These are phyloP conservation scores for Choreutis nemorana DNA, from an alignment of 2,888 invertebrate genomes.

Conservation along the genomic window DNA sequence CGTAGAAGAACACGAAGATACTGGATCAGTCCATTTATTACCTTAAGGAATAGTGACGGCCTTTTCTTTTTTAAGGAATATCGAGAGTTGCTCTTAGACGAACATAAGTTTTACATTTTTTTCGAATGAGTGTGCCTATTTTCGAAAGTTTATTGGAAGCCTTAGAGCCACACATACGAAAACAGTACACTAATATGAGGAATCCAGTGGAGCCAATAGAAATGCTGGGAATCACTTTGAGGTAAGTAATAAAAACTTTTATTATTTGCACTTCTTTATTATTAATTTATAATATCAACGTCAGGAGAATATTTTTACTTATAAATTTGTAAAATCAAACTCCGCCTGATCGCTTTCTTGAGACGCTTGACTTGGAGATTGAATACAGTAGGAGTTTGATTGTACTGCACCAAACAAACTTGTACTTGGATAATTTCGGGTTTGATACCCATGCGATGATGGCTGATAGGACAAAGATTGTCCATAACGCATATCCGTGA, in stretches of 20 bases:
- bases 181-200: slow-evolving; percentile 19
- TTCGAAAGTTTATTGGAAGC: slow-evolving; percentile 16
- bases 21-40: slow-evolving; percentile 11
- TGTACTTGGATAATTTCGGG: slow-evolving; percentile 14
- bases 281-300: background rate
- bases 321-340: slow-evolving; percentile 6
- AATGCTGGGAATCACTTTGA: slow-evolving; percentile 18
- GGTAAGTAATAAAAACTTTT: slow-evolving; percentile 13
- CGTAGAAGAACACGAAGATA: slow-evolving; percentile 9
- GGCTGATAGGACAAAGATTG: slow-evolving; percentile 12
- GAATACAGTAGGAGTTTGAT: slow-evolving; percentile 13
- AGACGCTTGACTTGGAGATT: slow-evolving; percentile 10
- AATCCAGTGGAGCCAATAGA: slow-evolving; percentile 18
- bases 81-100: slow-evolving; percentile 15
- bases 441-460: slow-evolving; percentile 15
- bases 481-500: slow-evolving; percentile 16
- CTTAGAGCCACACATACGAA: slow-evolving; percentile 18
- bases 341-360: slow-evolving; percentile 10
- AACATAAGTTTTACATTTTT: slow-evolving; percentile 14
- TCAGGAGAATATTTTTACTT: no score
- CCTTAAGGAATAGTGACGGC: slow-evolving; percentile 13
- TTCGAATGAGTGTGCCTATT: slow-evolving; percentile 15
- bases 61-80: slow-evolving; percentile 14
- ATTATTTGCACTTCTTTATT: slow-evolving; percentile 3
- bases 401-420: slow-evolving; percentile 7